These are phyloP conservation scores for Zaprionus gabonicus DNA, from an alignment of 1,140 invertebrate genomes.

Conservation along the genomic window DNA sequence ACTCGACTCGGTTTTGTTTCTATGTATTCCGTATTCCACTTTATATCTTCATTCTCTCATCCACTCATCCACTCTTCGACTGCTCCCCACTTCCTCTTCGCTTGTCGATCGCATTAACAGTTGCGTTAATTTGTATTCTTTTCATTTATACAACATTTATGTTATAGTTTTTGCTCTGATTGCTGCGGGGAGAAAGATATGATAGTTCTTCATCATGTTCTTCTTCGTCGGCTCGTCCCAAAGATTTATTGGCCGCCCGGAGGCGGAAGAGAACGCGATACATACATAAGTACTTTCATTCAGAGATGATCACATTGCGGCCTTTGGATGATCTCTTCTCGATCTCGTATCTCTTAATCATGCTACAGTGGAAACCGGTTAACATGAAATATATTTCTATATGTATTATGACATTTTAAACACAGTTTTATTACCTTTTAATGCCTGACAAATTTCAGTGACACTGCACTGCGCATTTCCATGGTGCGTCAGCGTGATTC, in stretches of 20 bases:
- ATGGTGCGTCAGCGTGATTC: slow-evolving; percentile 36
- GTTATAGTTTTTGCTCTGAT: slow-evolving; percentile 56
- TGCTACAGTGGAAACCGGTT: background rate
- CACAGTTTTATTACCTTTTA: background rate
- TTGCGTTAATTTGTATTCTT: slow-evolving; percentile 62
- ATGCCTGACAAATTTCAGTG: slow-evolving; percentile 7
- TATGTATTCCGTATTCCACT: slow-evolving; percentile 7
- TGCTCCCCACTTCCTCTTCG: slow-evolving; percentile 16
- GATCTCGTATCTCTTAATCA: background rate
- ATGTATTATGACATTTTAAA: background rate
- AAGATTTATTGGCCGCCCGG: background rate
- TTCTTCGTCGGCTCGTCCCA: background rate
- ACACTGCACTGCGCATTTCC: slow-evolving; percentile 12
- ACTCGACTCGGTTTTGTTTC: slow-evolving; percentile 9
- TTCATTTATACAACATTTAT: slow-evolving; percentile 27
- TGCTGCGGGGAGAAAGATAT: slow-evolving; percentile 21
- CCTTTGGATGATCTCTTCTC: background rate
- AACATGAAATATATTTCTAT: slow-evolving; percentile 5
- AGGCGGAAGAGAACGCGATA: slow-evolving; percentile 2
- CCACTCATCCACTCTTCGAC: background rate
- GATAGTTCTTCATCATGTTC: slow-evolving; percentile 43
- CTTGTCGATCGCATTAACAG: slow-evolving; percentile 59
- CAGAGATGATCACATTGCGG: slow-evolving; percentile 1
- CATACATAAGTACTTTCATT: slow-evolving; percentile 3
- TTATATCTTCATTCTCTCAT: slow-evolving; percentile 10